phyloP scores from a whole-genome alignment of 1,140 invertebrate species.

The Mercenaria mercenaria region DNA sequence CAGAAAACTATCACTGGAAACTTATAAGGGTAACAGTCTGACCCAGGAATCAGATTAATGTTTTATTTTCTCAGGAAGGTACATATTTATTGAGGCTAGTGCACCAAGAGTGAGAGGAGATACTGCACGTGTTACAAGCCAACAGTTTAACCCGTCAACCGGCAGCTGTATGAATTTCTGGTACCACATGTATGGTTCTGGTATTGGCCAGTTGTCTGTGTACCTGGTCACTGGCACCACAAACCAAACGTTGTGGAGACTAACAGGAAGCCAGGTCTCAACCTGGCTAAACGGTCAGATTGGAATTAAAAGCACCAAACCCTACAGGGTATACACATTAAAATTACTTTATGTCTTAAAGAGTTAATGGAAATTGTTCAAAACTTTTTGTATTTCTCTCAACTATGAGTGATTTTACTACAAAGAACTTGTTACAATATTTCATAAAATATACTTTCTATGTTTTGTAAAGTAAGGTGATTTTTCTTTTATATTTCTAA shows the following conservation, averaged over 20 bases:
- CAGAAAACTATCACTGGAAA: too few relatives aligned
- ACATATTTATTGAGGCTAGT: conserved; percentile 82
- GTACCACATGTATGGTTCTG: conserved; percentile 91
- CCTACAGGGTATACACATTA: conserved; percentile 59
- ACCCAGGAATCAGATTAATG: too few relatives aligned
- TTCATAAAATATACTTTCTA: too few relatives aligned
- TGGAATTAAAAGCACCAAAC: conserved; percentile 63
- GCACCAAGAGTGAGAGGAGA: conserved; percentile 74
- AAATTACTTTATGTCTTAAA: too few relatives aligned
- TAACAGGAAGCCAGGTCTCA: conserved; percentile 76
- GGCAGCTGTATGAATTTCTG: conserved; percentile 88
- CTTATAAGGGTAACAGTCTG: too few relatives aligned
- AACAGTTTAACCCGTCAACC: conserved; percentile 69
- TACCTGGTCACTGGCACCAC: conserved; percentile 84
- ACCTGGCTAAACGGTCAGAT: conserved; percentile 77
- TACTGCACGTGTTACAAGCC: conserved; percentile 81
- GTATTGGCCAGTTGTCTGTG: conserved; percentile 79
- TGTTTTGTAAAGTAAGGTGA: too few relatives aligned
- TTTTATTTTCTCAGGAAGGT: conserved; percentile 78
- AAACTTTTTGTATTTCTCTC: too few relatives aligned
- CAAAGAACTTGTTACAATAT: too few relatives aligned
- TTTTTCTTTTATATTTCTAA: too few relatives aligned
- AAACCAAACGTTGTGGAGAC: conserved; percentile 78
- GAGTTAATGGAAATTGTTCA: too few relatives aligned
- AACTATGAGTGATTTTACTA: too few relatives aligned